Evolutionary conservation across 2,797 vertebrate genomes (phyloP).

Genomic region (Pteronotus mesoamericanus): DNA sequence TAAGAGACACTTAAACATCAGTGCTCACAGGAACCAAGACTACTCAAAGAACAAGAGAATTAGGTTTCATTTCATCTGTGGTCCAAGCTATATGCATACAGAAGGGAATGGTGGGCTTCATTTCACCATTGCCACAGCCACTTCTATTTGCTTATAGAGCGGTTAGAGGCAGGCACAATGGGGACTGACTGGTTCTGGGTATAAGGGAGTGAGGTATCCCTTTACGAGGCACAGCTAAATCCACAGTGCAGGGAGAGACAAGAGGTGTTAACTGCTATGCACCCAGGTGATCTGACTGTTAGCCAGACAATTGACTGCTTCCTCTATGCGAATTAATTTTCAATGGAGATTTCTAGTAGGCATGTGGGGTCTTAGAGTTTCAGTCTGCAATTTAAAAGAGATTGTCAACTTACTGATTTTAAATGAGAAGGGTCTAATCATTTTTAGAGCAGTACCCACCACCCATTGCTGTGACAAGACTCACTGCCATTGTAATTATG

Average conservation of each 20-base stretch:
- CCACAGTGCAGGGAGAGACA: background rate
- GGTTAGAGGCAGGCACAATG: background rate
- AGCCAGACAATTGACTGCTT: background rate
- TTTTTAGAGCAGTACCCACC: background rate
- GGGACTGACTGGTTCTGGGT: background rate
- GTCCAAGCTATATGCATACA: background rate
- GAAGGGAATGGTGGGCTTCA: background rate
- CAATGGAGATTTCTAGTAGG: background rate
- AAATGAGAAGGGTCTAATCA: background rate
- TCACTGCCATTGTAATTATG: background rate
- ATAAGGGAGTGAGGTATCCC: background rate
- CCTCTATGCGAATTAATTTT: background rate
- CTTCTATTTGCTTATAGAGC: background rate
- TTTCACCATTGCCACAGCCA: fast-evolving
- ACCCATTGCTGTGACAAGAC: background rate
- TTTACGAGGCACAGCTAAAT: background rate
- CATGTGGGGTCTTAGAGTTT: background rate
- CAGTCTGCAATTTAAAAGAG: background rate
- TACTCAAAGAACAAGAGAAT: background rate
- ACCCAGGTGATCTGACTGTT: background rate
- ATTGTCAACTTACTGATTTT: background rate
- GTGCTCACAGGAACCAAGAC: background rate
- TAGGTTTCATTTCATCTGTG: background rate
- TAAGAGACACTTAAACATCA: background rate
- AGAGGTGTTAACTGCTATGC: background rate